Percentiles rank a stretch among this genome's conserved stretches.
Conservation (phyloP, 2,113 vertebrate genomes). For the Pteronura brasiliensis region DNA sequence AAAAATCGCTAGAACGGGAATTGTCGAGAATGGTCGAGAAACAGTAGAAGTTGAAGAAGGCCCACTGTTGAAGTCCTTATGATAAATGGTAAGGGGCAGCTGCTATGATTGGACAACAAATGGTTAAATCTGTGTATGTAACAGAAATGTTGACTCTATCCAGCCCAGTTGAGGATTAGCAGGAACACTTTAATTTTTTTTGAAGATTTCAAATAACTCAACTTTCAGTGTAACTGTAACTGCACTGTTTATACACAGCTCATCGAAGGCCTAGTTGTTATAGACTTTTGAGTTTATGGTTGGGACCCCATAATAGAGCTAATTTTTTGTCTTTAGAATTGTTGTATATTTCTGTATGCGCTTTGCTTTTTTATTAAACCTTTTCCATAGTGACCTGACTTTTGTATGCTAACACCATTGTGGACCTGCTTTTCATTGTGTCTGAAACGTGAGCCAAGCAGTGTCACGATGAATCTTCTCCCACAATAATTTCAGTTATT, state of each 20-base stretch:
- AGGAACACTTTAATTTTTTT: not conserved
- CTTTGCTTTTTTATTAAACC: not conserved
- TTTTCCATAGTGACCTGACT: not conserved
- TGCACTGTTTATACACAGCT: not conserved
- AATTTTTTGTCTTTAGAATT: not conserved
- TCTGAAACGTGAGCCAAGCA: not conserved
- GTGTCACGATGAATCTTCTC: not conserved
- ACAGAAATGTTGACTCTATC: not conserved
- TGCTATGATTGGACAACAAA: not conserved
- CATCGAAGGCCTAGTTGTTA: not conserved
- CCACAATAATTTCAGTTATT: not conserved
- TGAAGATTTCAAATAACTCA: not conserved
- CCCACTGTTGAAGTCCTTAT: not conserved
- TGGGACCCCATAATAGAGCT: not conserved
- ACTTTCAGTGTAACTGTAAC: not conserved
- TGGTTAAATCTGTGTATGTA: not conserved
- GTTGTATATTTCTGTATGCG: not conserved
- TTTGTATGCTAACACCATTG: not conserved
- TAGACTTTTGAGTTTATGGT: not conserved
- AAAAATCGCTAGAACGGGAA: conserved; percentile 64
- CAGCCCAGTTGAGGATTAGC: not conserved
- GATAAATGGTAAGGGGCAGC: not conserved
- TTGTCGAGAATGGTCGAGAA: not conserved
- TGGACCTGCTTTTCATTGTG: not conserved
- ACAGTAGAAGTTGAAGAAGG: not conserved